These are phyloP conservation scores for Amiota minor DNA, from an alignment of 2,888 invertebrate genomes.

Conservation along the genomic window DNA sequence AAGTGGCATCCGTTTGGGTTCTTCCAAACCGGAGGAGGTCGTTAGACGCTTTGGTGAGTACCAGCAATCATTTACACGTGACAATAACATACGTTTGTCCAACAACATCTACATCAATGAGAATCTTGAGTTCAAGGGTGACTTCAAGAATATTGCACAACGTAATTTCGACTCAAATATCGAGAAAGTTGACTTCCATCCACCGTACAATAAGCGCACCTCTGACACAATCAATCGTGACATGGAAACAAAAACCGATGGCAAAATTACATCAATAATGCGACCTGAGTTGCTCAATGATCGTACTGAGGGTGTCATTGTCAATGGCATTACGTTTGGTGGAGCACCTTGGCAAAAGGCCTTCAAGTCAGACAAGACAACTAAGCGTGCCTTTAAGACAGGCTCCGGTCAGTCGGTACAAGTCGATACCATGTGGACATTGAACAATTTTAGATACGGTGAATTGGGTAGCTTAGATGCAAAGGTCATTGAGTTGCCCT, in stretches of 20 bases:
- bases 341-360: conserved; percentile 66
- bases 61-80: conserved; percentile 60
- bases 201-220: conserved; percentile 74
- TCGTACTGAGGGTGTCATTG: conserved; percentile 67
- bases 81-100: conserved; percentile 76
- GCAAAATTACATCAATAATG: conserved; percentile 86
- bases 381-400: conserved; percentile 59
- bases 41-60: conserved; percentile 62
- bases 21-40: conserved; percentile 58
- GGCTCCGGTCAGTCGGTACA: conserved; percentile 59
- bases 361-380: conserved; percentile 61
- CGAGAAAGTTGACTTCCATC: conserved; percentile 79
- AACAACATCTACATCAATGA: conserved; percentile 83
- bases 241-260: conserved; percentile 85
- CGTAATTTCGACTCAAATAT: conserved; percentile 80
- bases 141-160: conserved; percentile 77
- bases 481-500: conserved; percentile 82
- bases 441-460: conserved; percentile 73
- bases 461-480: conserved; percentile 74
- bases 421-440: conserved; percentile 70
- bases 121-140: conserved; percentile 76
- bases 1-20: conserved; percentile 74
- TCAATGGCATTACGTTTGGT: conserved; percentile 61
- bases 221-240: conserved; percentile 83
- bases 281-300: conserved; percentile 73